Conservation (phyloP, 2,797 vertebrate genomes). For the Phrynocephalus guinanensis region DNA sequence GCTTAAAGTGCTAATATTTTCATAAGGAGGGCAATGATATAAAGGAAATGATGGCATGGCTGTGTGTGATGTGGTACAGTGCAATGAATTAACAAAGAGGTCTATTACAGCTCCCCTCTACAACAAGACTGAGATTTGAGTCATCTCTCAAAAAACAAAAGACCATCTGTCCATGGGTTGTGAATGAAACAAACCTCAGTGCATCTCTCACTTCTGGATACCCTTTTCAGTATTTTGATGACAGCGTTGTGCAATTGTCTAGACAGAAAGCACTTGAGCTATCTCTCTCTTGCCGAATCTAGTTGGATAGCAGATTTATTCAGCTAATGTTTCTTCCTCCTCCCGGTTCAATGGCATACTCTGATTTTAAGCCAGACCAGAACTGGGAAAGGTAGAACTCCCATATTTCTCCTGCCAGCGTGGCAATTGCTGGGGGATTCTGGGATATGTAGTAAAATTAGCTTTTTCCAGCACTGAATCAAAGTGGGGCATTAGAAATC, state of each 20-base stretch:
- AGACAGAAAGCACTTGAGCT: background rate
- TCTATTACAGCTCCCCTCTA: background rate
- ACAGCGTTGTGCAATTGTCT: background rate
- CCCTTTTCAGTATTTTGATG: background rate
- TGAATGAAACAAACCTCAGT: background rate
- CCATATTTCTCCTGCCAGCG: too few relatives aligned
- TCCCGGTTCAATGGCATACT: background rate
- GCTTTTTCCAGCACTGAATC: too few relatives aligned
- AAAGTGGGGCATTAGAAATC: background rate
- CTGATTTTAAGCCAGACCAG: background rate
- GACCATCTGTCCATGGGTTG: background rate
- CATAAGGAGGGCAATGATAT: background rate
- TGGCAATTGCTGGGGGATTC: too few relatives aligned
- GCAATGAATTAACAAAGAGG: background rate
- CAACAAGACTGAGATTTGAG: too few relatives aligned
- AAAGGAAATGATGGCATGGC: background rate
- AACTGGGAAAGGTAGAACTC: too few relatives aligned
- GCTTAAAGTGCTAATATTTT: conserved; percentile 34
- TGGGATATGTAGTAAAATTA: too few relatives aligned
- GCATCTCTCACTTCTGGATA: background rate
- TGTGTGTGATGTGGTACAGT: background rate
- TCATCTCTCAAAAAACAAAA: background rate
- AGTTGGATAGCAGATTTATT: background rate
- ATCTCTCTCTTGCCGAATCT: background rate
- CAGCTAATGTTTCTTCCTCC: background rate